Evolutionary conservation across 2,888 invertebrate genomes (phyloP), one percentile per base, ranked within the genome.

Genomic region (Caenorhabditis sp.): DNA sequence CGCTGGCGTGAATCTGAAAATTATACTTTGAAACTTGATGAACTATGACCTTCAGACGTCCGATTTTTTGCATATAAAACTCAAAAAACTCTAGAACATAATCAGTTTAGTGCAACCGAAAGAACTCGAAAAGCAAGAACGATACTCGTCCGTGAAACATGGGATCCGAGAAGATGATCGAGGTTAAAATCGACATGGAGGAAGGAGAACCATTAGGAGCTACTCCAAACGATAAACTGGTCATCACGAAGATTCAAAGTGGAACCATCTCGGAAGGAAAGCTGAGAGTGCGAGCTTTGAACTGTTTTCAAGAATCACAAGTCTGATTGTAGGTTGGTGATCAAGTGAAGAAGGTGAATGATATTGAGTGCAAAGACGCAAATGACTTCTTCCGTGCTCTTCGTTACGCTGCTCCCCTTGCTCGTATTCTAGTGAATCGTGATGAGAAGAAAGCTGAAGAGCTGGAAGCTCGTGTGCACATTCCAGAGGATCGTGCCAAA

Each of bases 1-100:
- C 0, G 97, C 95, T 0, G 97, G 95, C 6, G 92, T 93, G 90
- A 93, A 93, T 83, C 93, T 93, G 80, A 26, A 54, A 47, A n/a
- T 10, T 14, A 69, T 26, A 14, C 24, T 6, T 38, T 47, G 8
- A 5, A 61, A 64, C 22, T 47, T 54, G 54, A 54, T 47, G 19
- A 44, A 19, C n/a, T 19, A 16, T 31, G 38, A 26, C 22, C 19
- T 16, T 19, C 8, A 41, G 41, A 26, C 35, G 35, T 7, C 51
- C 59, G 24, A 26, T 51, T 63, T 73, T 16, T 12, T 7, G 28
- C 47, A 47, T 58, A 58, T 69, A 56, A 56, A 69, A 49, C 1
- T 14, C n/a, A 14, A 4, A 0, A 28, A 26, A n/a, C n/a, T 0
- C 6, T 14, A 24, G 8, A 63, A 47, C 10, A n/a, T 28, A 26